Percentiles rank a stretch among this genome's conserved stretches.
Evolutionary conservation across 2,797 vertebrate genomes (phyloP).

Genomic region (Danionella dracula): DNA sequence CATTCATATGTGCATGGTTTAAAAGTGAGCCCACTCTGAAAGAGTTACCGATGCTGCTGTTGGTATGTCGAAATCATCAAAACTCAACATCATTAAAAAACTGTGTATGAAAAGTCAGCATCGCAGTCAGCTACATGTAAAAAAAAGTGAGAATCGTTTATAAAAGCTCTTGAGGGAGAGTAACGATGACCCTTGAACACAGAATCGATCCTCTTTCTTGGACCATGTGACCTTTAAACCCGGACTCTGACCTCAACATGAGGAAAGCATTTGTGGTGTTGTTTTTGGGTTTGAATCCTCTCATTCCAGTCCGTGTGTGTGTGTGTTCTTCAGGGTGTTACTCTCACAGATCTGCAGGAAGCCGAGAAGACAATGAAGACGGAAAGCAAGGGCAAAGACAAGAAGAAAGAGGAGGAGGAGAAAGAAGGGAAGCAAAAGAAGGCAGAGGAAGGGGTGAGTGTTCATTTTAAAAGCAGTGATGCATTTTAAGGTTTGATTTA

Average conservation of each 20-base stretch:
- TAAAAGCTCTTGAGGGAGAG: no score
- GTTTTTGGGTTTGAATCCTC: neutral
- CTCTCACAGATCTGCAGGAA: constrained; percentile 79
- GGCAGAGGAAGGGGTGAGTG: constrained; percentile 72
- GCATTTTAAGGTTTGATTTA: no score
- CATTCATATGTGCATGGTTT: no score
- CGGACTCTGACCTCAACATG: neutral
- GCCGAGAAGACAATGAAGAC: constrained; percentile 78
- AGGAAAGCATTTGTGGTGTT: neutral
- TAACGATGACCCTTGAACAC: no score
- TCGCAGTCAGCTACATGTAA: no score
- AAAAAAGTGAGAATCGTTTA: no score
- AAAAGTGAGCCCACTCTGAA: no score
- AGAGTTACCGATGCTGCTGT: no score
- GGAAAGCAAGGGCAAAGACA: constrained; percentile 37
- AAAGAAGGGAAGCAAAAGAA: constrained; percentile 59
- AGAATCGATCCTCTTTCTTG: neutral
- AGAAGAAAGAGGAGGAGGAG: constrained; percentile 64
- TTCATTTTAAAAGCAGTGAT: no score
- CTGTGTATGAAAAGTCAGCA: no score
- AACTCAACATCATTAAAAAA: no score
- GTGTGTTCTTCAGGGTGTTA: constrained; percentile 69
- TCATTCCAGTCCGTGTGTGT: neutral
- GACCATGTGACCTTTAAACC: neutral
- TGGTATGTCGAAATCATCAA: no score